phyloP scores from a whole-genome alignment of 2,888 invertebrate species.

The Dynastes hyllus region DNA sequence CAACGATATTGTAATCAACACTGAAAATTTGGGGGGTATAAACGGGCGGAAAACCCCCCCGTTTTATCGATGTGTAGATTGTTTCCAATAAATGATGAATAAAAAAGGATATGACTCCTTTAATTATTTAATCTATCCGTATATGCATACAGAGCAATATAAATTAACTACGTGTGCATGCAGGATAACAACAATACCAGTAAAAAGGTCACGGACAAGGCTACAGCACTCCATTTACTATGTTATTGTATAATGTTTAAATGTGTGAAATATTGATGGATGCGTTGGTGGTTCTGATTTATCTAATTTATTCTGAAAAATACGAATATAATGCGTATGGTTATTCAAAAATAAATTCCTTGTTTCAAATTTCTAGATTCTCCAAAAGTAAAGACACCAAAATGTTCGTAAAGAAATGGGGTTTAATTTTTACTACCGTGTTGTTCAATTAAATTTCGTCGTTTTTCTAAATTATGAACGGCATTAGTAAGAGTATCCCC shows the following conservation, averaged over 20 bases:
- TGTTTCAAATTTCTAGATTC: too few species aligned
- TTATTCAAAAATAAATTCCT: too few species aligned
- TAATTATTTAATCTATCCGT: background rate
- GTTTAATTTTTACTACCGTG: too few species aligned
- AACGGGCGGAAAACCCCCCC: too few species aligned
- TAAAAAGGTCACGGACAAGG: background rate
- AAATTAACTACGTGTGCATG: background rate
- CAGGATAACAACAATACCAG: background rate
- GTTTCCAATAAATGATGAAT: background rate
- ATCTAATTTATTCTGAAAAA: too few species aligned
- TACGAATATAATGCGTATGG: too few species aligned
- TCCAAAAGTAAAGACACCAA: too few species aligned
- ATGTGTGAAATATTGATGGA: background rate
- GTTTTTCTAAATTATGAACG: too few species aligned
- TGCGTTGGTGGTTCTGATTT: background rate
- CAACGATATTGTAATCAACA: background rate
- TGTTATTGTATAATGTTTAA: background rate
- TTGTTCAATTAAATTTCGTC: too few species aligned
- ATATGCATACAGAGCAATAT: background rate
- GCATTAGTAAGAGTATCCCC: too few species aligned
- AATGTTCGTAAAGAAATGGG: too few species aligned
- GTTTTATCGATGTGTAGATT: background rate
- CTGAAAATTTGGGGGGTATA: too few species aligned
- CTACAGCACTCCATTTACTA: background rate
- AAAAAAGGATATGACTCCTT: background rate